Base-by-base conservation (phyloP, 37 sponge, comb jelly and placozoan species). In the Axinella damicornis region DNA sequence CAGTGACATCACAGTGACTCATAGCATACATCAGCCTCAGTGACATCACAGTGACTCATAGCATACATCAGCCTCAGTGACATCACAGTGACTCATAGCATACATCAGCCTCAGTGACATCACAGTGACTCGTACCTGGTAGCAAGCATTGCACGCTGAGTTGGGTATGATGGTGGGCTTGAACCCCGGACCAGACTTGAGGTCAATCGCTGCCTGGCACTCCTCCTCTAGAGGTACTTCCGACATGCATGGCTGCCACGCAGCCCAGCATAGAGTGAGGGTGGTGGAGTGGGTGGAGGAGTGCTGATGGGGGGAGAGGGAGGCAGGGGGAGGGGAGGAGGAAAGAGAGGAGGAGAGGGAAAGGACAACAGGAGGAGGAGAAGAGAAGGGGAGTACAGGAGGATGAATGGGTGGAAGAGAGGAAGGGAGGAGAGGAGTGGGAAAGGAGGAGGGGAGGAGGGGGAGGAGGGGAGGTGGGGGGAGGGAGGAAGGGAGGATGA, bases 161-260 rank as follows among this genome's bases (percentile, higher is more conserved):
- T 12, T n/a, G 46, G 88, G 88, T 0, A 87, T 38, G 27, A 74
- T 30, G 27, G 65, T 55, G 11, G 81, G 81, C 60, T 57, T 65
- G 74, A 64, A 87, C 19, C 88, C 81, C 32, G 67, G 66, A 19
- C 88, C 88, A 25, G 35, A 53, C 67, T 74, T 87, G 65, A 87
- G 80, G 4, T 79, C 81, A 24, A 87, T 33, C 1, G 65, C 14
- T 65, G 79, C 80, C 19, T 53, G 34, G 28, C 40, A 22, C 35
- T 39, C 46, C 2, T 71, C 41, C 38, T 77, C 73, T 33, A 68
- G 38, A 12, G 13, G 16, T 5, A 34, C 0, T 0, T 77, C 36
- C 0, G 22, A 28, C 30, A 20, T 39, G 35, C 58, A 74, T 16
- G 81, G 76, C 33, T 57, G 73, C 88, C 88, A 87, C 52, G 81